Base-by-base conservation (phyloP, 2,888 invertebrate genomes). In the Hirtodrosophila confusa region DNA sequence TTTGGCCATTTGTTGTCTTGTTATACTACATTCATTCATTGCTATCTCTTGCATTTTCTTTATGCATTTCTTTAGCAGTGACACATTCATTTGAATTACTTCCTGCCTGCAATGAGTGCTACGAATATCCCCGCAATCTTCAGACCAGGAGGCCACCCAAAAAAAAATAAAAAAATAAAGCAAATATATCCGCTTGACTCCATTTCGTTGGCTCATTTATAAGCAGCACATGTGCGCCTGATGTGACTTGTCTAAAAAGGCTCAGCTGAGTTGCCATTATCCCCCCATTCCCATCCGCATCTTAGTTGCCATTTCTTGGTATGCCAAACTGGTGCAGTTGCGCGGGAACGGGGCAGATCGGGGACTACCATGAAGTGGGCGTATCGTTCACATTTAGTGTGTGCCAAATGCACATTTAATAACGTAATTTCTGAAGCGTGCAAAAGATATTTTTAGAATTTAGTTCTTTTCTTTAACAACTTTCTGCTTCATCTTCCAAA, bases 321-420 rank as follows among this genome's bases (percentile, higher is more conserved):
- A 49, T 24, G 9, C 17, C 36, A 33, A 49, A 49, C 17, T 17
- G 17, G 23, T 45, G 55, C 63, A 56, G 17, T 17, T 2, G 37
- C 24, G 47, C 1, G 8, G 23, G 7, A 9, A 41, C 10, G 3
- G 36, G 41, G 27, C 17, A 27, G 3, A 33, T 29, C 8, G 17
- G 35, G 10, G 10, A 10, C 4, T 17, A 17, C 2, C 11, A 7
- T 23, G 37, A 9, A n/a, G 45, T 33, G 48, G 41, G 56, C 33
- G 56, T 78, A 66, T 50, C 60, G 64, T 78, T 70, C 79, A 68
- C 77, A 80, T 88, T 85, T 86, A 83, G 86, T 80, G 75, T 75
- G 80, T 79, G 86, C 75, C 86, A 82, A 88, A 80, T 82, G 76
- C 78, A 88, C 83, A 85, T 89, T 89, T 88, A 88, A 89, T 88